Percentiles rank a stretch among this genome's conserved stretches.
These are phyloP conservation scores for Nasonia giraulti DNA, from an alignment of 1,140 invertebrate genomes.

Conservation along the genomic window DNA sequence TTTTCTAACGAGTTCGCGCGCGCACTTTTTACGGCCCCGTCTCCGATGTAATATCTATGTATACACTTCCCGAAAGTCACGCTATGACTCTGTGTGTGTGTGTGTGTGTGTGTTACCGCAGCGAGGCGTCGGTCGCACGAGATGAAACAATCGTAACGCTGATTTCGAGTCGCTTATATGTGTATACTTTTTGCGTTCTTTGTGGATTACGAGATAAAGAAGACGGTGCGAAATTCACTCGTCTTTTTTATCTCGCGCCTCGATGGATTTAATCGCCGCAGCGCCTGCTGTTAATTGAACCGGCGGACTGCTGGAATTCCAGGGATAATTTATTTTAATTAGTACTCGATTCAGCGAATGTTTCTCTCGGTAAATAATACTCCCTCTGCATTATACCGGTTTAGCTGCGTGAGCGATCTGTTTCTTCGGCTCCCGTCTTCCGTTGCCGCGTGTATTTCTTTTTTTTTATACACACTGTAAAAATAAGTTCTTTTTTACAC, in stretches of 20 bases:
- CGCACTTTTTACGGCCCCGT: neutral
- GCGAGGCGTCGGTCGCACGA: neutral
- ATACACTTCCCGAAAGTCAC: too few species aligned
- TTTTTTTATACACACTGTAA: too few species aligned
- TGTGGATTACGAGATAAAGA: neutral
- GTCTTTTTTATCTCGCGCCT: neutral
- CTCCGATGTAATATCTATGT: too few species aligned
- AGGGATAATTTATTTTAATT: conserved; percentile 2
- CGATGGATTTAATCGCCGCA: neutral
- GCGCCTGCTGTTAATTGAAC: neutral
- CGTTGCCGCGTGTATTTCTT: neutral
- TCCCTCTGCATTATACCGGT: neutral
- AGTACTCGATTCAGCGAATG: neutral
- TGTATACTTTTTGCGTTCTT: too few species aligned
- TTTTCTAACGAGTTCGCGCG: conserved; percentile 2
- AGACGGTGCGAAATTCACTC: neutral
- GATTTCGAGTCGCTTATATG: neutral
- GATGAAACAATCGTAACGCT: neutral
- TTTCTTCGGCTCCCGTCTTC: neutral
- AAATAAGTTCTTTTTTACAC: too few species aligned
- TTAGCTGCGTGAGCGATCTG: neutral
- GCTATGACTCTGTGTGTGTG: too few species aligned
- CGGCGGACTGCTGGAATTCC: neutral
- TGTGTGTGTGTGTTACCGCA: too few species aligned
- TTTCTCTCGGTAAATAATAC: neutral